Evolutionary conservation across 2,888 invertebrate genomes (phyloP), one percentile per base, ranked within the genome.

Genomic region (Pyrrhosoma nymphula): DNA sequence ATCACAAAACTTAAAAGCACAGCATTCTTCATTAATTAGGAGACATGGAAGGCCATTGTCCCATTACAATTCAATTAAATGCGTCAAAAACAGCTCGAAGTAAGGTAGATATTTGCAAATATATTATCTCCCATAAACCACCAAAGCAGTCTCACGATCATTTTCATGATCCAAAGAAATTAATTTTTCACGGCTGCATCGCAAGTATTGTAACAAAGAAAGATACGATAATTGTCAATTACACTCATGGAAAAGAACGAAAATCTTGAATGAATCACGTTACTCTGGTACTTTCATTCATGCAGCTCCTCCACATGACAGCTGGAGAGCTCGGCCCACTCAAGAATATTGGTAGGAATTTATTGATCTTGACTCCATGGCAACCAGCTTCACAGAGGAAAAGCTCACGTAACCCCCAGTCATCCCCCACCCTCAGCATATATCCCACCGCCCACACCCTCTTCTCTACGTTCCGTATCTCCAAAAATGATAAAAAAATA

Each of bases 291-390:
- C 90, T 95, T 95, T 95, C 96, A 96, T 95, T 95, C 96, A 95
- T 95, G 93, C 95, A 95, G 75, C 55, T 95, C 95, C 35, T 95
- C 95, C 93, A 90, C 95, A 90, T 95, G 93, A 95, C 95, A 95
- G 95, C 95, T 95, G 95, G 95, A 95, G 91, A 95, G 95, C 95
- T 95, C 95, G 95, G 95, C 95, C 95, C 96, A 96, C 96, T 96
- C 96, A 96, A 47, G 95, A 95, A 96, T 95, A 95, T 95, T 95
- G 95, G 95, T 89, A 91, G 95, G 75, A 95, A 93, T 95, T 95
- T 95, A 96, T 96, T 95, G 96, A 96, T 96, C 95, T 96, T 95
- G 95, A 63, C 63, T 88, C 91, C 93, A 82, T 90, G 90, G 82
- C 82, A 93, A 95, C 88, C 93, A 88, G 95, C 91, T 39, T 95